These are phyloP conservation scores for Helogale parvula DNA, from an alignment of 2,113 vertebrate species.

Conservation along the genomic window DNA sequence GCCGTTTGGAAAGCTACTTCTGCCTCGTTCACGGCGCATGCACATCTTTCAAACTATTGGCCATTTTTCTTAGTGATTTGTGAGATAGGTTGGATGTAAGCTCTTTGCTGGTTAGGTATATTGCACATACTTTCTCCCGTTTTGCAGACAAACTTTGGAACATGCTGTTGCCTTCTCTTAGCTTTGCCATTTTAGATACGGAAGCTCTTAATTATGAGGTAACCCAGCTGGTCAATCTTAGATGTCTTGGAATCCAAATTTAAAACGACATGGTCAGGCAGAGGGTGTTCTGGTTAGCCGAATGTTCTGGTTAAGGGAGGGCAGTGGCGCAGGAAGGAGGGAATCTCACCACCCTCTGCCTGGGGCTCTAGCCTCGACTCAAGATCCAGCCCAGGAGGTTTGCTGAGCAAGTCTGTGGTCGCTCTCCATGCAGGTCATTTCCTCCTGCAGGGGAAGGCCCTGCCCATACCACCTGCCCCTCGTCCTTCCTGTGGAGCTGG, in stretches of 20 bases:
- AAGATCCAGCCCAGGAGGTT: not conserved
- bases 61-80: not conserved
- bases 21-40: accelerated
- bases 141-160: not conserved
- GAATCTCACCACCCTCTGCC: no score
- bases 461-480: not conserved
- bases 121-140: not conserved
- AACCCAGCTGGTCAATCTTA: not conserved
- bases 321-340: accelerated
- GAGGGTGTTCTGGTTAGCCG: not conserved
- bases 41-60: not conserved
- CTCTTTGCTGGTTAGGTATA: not conserved
- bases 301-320: not conserved
- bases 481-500: not conserved
- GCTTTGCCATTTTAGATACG: not conserved
- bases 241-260: not conserved
- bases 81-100: not conserved
- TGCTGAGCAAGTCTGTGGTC: not conserved
- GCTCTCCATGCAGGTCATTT: not conserved
- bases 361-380: not conserved
- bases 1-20: not conserved
- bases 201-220: not conserved
- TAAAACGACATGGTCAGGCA: not conserved
- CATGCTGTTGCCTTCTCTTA: not conserved
- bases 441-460: not conserved